Percentiles rank a stretch among this genome's conserved stretches.
phyloP scores from a whole-genome alignment of 2,888 invertebrate species.

The Diaphora mendica region DNA sequence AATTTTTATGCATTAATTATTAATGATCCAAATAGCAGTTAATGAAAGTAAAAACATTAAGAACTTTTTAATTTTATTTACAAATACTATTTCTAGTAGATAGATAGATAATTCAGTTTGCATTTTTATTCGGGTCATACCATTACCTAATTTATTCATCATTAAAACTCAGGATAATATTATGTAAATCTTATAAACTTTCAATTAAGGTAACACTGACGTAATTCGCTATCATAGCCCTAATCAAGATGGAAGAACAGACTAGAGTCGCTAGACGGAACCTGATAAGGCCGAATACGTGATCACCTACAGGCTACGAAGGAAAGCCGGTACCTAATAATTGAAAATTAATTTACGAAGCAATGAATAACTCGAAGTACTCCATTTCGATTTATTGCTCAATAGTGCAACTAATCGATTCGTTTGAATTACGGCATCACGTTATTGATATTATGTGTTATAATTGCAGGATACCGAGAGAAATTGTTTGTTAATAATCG shows the following conservation, averaged over 20 bases:
- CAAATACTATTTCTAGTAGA: too few species aligned
- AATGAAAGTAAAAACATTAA: background rate
- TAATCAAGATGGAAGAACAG: slow-evolving; percentile 36
- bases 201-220: slow-evolving; percentile 26
- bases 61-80: background rate
- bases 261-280: slow-evolving; percentile 22
- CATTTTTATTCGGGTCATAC: background rate
- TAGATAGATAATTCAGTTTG: background rate
- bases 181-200: slow-evolving; percentile 14
- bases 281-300: slow-evolving; percentile 50
- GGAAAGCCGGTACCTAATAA: slow-evolving; percentile 47
- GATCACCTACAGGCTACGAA: slow-evolving; percentile 52
- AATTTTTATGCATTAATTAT: too few species aligned
- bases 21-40: background rate
- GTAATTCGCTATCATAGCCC: slow-evolving; percentile 22
- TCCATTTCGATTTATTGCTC: slow-evolving; percentile 1
- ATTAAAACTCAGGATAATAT: background rate
- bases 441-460: background rate
- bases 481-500: background rate
- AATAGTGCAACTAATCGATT: background rate
- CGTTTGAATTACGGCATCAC: background rate
- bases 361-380: slow-evolving; percentile 6
- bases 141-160: background rate
- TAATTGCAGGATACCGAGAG: background rate
- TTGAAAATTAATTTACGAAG: slow-evolving; percentile 53